Percentiles rank a stretch among this genome's conserved stretches.
These are phyloP conservation scores for Tragopan temminckii DNA, from an alignment of 2,797 vertebrate genomes.

Conservation along the genomic window DNA sequence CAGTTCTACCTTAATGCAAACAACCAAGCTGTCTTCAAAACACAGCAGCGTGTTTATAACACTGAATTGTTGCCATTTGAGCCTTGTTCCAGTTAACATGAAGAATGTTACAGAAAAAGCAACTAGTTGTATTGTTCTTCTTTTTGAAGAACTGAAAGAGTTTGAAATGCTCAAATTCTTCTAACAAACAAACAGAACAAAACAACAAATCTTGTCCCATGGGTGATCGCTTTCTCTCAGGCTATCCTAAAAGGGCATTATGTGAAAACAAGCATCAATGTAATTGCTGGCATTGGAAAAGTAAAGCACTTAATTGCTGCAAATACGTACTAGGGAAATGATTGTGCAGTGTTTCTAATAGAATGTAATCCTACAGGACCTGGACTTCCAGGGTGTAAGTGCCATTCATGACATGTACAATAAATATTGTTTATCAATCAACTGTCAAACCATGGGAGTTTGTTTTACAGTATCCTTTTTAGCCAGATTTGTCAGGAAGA, in stretches of 20 bases:
- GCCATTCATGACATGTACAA: background rate
- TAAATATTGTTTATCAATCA: background rate
- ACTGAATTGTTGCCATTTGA: background rate
- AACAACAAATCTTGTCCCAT: background rate
- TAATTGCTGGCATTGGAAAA: background rate
- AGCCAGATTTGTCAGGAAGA: background rate
- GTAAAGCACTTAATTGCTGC: background rate
- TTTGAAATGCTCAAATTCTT: background rate
- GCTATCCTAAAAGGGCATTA: slow-evolving; percentile 25
- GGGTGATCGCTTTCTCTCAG: slow-evolving; percentile 6
- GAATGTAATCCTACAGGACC: background rate
- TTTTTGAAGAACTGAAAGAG: slow-evolving; percentile 28
- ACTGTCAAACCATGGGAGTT: background rate
- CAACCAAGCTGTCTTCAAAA: slow-evolving; percentile 6
- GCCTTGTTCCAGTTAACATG: background rate
- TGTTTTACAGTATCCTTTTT: background rate
- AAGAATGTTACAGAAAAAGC: slow-evolving; percentile 1
- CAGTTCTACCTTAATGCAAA: background rate
- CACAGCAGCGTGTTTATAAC: background rate
- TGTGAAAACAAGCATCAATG: slow-evolving; percentile 11
- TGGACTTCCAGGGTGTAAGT: background rate
- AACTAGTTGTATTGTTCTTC: background rate
- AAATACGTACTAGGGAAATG: background rate
- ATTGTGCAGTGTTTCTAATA: background rate
- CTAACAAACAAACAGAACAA: background rate